Evolutionary conservation across 1,140 invertebrate species (phyloP), one percentile per base, ranked within the genome.

Genomic region (Tenebrio molitor): DNA sequence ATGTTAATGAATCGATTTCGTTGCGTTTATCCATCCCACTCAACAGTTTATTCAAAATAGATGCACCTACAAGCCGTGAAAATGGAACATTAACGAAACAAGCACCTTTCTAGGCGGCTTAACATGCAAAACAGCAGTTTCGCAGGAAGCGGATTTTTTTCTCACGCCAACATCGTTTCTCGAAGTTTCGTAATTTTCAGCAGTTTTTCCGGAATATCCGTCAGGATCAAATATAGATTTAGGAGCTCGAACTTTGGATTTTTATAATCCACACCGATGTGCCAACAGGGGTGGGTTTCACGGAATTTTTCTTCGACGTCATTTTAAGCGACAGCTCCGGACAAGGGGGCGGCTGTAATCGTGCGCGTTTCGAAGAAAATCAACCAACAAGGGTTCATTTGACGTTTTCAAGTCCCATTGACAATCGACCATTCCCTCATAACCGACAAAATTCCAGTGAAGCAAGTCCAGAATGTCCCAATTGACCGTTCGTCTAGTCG

Each of bases 321-420:
- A 12, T 41, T 50, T 50, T 21, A 50, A 50, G 17, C 23, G 44
- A 50, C 19, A 50, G 10, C 23, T 50, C 44, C 4, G 17, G 17
- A 50, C 15, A n/a, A n/a, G n/a, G n/a, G n/a, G n/a, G n/a, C n/a
- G n/a, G n/a, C n/a, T n/a, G n/a, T n/a, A n/a, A n/a, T n/a, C n/a
- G n/a, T n/a, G n/a, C n/a, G n/a, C n/a, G 15, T 50, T 19, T 50
- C 3, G 10, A 17, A n/a, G 44, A 50, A 50, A 46, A 50, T 50
- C 17, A 50, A 19, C 15, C 12, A 21, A 19, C 44, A 19, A 46
- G 12, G 23, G n/a, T n/a, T n/a, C n/a, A 50, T 50, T 19, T 50
- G 44, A 50, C 44, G 8, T 50, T 50, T 17, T 50, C 19, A 19
- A 50, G 44, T 50, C 19, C n/a, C 19, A 17, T 19, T 50, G 44